phyloP scores from a whole-genome alignment of 2,113 vertebrate genomes.

The Microcebus ravelobensis region DNA sequence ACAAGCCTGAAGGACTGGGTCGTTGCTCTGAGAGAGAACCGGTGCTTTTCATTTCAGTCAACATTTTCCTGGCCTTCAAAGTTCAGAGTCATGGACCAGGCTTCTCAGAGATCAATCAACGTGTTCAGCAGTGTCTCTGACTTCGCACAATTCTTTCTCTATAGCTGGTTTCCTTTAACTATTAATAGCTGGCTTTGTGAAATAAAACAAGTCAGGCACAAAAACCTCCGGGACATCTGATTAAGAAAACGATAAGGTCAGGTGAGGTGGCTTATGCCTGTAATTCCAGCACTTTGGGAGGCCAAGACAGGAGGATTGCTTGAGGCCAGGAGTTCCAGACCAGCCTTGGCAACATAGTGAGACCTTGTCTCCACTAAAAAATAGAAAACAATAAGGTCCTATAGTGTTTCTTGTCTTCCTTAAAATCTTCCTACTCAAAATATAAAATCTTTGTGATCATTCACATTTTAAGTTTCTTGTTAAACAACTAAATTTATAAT shows the following conservation, averaged over 20 bases:
- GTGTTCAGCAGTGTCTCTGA: neutral
- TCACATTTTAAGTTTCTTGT: neutral
- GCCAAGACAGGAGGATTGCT: neutral
- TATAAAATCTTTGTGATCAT: neutral
- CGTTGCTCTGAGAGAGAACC: too few species aligned
- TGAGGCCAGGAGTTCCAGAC: neutral
- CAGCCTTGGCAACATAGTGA: neutral
- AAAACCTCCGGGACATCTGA: neutral
- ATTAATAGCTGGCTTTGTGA: neutral
- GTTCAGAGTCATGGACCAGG: neutral
- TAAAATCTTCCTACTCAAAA: neutral
- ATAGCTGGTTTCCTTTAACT: neutral
- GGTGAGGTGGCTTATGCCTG: neutral
- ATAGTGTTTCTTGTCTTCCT: neutral
- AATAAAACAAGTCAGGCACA: neutral
- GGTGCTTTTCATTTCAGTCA: fast-evolving
- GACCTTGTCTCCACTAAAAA: neutral
- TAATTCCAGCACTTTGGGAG: neutral
- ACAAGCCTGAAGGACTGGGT: neutral
- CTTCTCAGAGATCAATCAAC: neutral
- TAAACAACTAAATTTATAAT: neutral
- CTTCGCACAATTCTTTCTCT: neutral
- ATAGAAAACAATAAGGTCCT: neutral
- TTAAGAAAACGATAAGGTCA: neutral
- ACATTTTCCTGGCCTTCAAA: neutral